Evolutionary conservation across 2,113 vertebrate species (phyloP).

Genomic region (Ameiurus melas): DNA sequence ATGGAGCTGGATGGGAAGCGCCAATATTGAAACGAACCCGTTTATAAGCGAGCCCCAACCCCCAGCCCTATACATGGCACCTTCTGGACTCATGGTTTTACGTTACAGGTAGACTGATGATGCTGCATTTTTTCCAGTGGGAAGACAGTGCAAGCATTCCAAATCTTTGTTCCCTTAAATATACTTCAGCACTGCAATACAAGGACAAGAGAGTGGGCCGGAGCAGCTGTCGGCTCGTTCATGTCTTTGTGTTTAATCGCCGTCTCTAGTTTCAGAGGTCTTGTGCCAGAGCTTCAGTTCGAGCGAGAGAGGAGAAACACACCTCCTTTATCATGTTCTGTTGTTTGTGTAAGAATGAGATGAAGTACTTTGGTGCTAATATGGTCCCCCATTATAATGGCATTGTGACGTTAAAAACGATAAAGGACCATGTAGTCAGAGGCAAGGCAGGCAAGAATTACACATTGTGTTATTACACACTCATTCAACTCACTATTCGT

Average conservation of each 20-base stretch:
- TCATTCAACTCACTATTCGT: background rate
- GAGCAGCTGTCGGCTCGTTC: constrained; percentile 76
- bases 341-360: background rate
- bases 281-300: constrained; percentile 33
- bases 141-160: constrained; percentile 50
- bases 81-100: constrained; percentile 47
- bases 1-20: background rate
- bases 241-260: constrained; percentile 70
- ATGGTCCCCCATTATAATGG: background rate
- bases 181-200: constrained; percentile 53
- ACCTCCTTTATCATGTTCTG: background rate
- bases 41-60: constrained; percentile 17
- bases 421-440: background rate
- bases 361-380: background rate
- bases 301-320: background rate
- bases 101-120: constrained; percentile 52
- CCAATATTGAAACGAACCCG: background rate
- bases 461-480: background rate
- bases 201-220: constrained; percentile 60
- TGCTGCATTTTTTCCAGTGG: constrained; percentile 45
- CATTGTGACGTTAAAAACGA: background rate
- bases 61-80: constrained; percentile 9
- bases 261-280: constrained; percentile 67
- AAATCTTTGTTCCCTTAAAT: constrained; percentile 68
- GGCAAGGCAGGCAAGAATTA: background rate